phyloP scores from a whole-genome alignment of 2,888 invertebrate species.

The Drosophila lacicola region DNA sequence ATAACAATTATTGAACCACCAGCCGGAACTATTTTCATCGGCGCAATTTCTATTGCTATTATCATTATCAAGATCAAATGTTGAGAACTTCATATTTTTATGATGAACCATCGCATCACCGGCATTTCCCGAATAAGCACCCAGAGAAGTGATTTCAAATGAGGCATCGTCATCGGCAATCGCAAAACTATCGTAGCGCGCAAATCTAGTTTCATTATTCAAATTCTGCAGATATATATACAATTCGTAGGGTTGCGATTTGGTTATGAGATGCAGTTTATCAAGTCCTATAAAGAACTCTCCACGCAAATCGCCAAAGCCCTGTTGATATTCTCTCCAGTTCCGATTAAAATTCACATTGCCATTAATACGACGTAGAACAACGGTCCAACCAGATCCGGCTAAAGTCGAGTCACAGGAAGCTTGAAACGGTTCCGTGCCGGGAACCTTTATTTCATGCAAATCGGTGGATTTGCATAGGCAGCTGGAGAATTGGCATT shows the following conservation, averaged over 20 bases:
- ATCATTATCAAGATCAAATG: constrained; percentile 89
- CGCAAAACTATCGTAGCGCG: constrained; percentile 88
- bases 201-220: constrained; percentile 86
- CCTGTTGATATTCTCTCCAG: constrained; percentile 89
- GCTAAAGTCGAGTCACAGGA: constrained; percentile 84
- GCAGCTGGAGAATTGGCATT: constrained; percentile 43
- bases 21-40: constrained; percentile 88
- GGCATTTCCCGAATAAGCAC: constrained; percentile 88
- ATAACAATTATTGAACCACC: constrained; percentile 91
- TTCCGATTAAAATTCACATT: constrained; percentile 88
- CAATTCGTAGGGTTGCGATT: constrained; percentile 85
- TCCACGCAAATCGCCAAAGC: constrained; percentile 89
- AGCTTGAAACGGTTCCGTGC: constrained; percentile 86
- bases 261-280: constrained; percentile 86
- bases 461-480: constrained; percentile 38
- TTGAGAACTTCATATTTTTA: constrained; percentile 89
- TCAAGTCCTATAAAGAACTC: constrained; percentile 91
- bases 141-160: constrained; percentile 88
- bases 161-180: constrained; percentile 88
- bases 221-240: constrained; percentile 88
- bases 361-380: constrained; percentile 88
- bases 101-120: constrained; percentile 89
- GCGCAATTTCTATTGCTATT: constrained; percentile 86
- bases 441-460: constrained; percentile 35
- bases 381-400: constrained; percentile 90